Base-by-base conservation (phyloP, 2,797 vertebrate species). In the Nannoperca australis region DNA sequence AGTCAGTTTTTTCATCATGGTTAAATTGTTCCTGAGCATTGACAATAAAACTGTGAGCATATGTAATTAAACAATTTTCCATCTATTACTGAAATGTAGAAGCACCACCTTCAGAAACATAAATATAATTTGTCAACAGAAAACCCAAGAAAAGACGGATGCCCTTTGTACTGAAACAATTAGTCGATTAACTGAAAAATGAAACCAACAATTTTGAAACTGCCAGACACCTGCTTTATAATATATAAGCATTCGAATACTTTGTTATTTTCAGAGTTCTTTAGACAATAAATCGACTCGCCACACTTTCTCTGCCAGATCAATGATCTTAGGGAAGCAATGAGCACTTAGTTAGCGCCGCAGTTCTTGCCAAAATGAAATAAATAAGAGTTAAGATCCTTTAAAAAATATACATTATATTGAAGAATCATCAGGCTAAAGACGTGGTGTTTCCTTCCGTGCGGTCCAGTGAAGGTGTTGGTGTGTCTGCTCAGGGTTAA, bases 401-500 rank as follows among this genome's bases (percentile, higher is more conserved):
- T 63, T 27, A 1, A 1, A 27, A 27, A 47, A 36, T 53, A 3
- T 36, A 14, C n/a, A 38, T 62, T 55, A 45, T 47, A 62, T 69
- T 67, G 34, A 63, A 22, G 55, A 60, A 53, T 68, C n/a, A 55
- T 38, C 18, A 34, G 61, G 32, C 36, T 42, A 44, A 66, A 78
- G 59, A 59, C 61, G 1, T 44, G 24, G 45, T 58, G n/a, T 87
- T 85, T 87, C 74, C 65, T 62, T 79, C 22, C 1, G 14, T 74
- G 70, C 61, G 51, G 85, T 78, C 70, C 74, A 68, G 49, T 47
- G 34, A 50, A 74, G 81, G 87, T 85, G 79, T 87, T 24, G 53
- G 83, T 53, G 36, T 65, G 70, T 85, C 85, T 91, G 79, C 58
- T 88, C 20, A 67, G 70, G 79, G 76, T 84, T 88, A 88, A 81